phyloP scores from a whole-genome alignment of 2,888 invertebrate species.

The Amphipyra tragopoginis region DNA sequence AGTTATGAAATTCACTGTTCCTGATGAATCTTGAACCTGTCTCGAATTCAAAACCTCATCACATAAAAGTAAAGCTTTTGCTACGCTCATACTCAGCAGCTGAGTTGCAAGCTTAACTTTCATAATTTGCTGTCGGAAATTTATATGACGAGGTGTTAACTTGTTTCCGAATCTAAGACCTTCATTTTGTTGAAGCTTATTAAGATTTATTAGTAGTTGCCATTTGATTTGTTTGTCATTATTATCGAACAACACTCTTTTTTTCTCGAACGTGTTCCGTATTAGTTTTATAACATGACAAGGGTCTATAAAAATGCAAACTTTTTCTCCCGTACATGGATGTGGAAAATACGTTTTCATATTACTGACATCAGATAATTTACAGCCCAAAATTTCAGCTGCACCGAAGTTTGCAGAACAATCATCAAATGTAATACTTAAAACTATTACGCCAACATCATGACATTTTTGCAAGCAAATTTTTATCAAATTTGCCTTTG shows the following conservation, averaged over 20 bases:
- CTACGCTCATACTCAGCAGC: slow-evolving; percentile 33
- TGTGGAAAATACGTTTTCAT: slow-evolving; percentile 53
- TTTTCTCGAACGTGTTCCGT: slow-evolving; percentile 48
- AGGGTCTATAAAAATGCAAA: slow-evolving; percentile 53
- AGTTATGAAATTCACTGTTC: slow-evolving; percentile 40
- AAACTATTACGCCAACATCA: slow-evolving; percentile 47
- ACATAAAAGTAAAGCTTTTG: slow-evolving; percentile 28
- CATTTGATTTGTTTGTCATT: slow-evolving; percentile 40
- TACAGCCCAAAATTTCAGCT: slow-evolving; percentile 52
- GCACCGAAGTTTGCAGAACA: slow-evolving; percentile 46
- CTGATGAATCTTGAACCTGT: slow-evolving; percentile 10
- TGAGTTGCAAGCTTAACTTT: slow-evolving; percentile 38
- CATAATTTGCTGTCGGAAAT: slow-evolving; percentile 44
- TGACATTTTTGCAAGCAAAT: slow-evolving; percentile 55
- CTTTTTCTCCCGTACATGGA: slow-evolving; percentile 39
- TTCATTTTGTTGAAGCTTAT: slow-evolving; percentile 39
- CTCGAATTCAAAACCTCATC: slow-evolving; percentile 16
- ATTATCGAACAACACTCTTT: slow-evolving; percentile 32
- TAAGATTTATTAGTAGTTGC: slow-evolving; percentile 43
- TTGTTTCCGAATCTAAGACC: slow-evolving; percentile 44
- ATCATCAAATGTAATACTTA: slow-evolving; percentile 56
- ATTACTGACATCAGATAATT: slow-evolving; percentile 20
- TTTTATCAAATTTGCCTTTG: slow-evolving; percentile 54
- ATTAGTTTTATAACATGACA: slow-evolving; percentile 53
- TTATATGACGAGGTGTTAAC: slow-evolving; percentile 24